These are phyloP conservation scores for Anisognathus igniventris DNA, from an alignment of 2,797 vertebrate genomes.

Conservation along the genomic window DNA sequence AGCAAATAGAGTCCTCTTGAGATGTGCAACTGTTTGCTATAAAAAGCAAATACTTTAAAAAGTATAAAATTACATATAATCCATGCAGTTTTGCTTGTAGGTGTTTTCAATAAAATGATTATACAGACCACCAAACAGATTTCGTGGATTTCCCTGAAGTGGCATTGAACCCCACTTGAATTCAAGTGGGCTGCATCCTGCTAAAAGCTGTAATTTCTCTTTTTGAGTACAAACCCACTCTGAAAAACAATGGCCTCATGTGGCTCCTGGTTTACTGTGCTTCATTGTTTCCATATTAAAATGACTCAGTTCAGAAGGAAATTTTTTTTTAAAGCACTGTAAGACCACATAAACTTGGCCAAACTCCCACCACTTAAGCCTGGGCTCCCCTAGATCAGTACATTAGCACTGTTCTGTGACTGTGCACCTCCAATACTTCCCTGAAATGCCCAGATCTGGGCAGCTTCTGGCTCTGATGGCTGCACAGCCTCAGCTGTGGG, in stretches of 20 bases:
- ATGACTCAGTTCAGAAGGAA: background rate
- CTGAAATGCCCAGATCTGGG: background rate
- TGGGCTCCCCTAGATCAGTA: background rate
- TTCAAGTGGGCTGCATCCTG: background rate
- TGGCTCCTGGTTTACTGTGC: background rate
- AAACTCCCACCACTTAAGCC: background rate
- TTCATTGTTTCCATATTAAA: background rate
- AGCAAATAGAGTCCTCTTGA: background rate
- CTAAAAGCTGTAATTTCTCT: background rate
- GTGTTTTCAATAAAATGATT: background rate
- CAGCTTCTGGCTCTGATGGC: background rate
- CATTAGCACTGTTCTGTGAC: background rate
- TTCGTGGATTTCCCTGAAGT: background rate
- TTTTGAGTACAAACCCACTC: background rate
- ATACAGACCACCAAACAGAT: background rate
- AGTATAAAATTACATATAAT: background rate
- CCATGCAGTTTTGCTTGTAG: background rate
- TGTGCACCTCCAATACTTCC: background rate
- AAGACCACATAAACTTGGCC: background rate
- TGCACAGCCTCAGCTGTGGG: background rate
- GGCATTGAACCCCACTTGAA: background rate
- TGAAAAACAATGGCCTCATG: background rate
- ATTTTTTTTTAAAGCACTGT: background rate
- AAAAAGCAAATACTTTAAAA: constrained; percentile 26
- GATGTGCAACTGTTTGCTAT: background rate